Conservation (phyloP, 2,888 invertebrate genomes). For the Aplocera efformata region DNA sequence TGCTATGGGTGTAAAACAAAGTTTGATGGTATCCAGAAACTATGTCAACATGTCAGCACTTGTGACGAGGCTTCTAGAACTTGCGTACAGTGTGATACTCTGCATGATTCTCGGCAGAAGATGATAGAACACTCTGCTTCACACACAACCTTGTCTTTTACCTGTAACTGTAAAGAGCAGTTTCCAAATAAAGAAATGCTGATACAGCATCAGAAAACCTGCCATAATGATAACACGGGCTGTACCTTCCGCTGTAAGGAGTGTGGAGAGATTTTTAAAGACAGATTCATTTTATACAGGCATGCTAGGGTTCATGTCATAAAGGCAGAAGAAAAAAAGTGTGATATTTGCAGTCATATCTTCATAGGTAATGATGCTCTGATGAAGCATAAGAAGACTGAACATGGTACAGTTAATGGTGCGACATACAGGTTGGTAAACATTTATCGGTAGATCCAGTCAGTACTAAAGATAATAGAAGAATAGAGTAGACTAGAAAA, state of each 20-base stretch:
- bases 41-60: slow-evolving; percentile 60
- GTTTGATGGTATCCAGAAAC: slow-evolving; percentile 51
- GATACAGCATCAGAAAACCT: slow-evolving; percentile 52
- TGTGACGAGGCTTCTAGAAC: slow-evolving; percentile 62
- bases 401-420: slow-evolving; percentile 47
- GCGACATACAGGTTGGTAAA: slow-evolving; percentile 49
- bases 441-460: no score
- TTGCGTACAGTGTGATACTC: slow-evolving; percentile 55
- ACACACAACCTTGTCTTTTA: slow-evolving; percentile 40
- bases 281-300: slow-evolving; percentile 55
- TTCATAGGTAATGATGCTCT: slow-evolving; percentile 53
- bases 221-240: slow-evolving; percentile 50
- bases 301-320: slow-evolving; percentile 64
- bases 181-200: slow-evolving; percentile 52
- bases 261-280: slow-evolving; percentile 58
- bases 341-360: slow-evolving; percentile 62
- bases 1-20: slow-evolving; percentile 66
- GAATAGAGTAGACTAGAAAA: no score
- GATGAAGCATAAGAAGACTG: slow-evolving; percentile 50
- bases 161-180: slow-evolving; percentile 56
- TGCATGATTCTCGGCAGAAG: slow-evolving; percentile 65
- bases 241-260: slow-evolving; percentile 63
- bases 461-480: no score
- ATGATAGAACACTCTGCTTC: slow-evolving; percentile 57
- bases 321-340: slow-evolving; percentile 50